phyloP scores from a whole-genome alignment of 2,113 vertebrate species.

The Colossoma macropomum region DNA sequence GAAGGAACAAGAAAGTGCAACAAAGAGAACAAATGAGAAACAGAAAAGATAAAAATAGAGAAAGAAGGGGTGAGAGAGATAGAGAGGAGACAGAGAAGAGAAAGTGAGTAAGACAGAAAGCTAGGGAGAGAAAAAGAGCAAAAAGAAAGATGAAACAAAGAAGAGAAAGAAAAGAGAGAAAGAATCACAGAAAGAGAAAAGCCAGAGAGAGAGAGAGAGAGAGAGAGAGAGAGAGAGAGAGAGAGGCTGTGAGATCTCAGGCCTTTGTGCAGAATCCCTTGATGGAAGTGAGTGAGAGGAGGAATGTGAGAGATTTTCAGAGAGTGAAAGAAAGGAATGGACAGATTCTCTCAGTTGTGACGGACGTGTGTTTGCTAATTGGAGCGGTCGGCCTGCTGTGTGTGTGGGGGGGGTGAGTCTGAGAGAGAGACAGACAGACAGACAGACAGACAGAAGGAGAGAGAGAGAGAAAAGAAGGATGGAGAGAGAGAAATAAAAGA shows the following conservation, averaged over 20 bases:
- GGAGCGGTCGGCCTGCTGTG: background rate
- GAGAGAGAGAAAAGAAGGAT: background rate
- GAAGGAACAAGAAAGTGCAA: too few species aligned
- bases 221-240: slow-evolving; percentile 11
- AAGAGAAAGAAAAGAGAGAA: background rate
- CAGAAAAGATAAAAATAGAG: too few species aligned
- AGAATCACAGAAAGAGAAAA: too few species aligned
- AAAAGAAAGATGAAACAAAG: background rate
- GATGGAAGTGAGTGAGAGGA: background rate
- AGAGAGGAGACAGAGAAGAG: too few species aligned
- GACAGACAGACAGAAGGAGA: background rate
- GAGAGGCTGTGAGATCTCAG: background rate
- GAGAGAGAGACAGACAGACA: slow-evolving; percentile 14
- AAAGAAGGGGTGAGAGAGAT: too few species aligned
- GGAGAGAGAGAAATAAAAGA: background rate
- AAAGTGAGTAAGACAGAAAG: background rate
- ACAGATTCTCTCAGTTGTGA: background rate
- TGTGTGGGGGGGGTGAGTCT: background rate
- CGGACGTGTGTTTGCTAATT: background rate
- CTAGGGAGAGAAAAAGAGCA: background rate
- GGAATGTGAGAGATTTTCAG: background rate
- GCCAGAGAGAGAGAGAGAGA: background rate
- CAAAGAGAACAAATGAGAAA: background rate
- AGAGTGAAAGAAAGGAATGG: background rate
- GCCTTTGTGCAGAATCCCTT: background rate